Percentiles rank a stretch among this genome's conserved stretches.
Evolutionary conservation across 2,113 vertebrate species (phyloP).

Genomic region (Apteryx owenii): DNA sequence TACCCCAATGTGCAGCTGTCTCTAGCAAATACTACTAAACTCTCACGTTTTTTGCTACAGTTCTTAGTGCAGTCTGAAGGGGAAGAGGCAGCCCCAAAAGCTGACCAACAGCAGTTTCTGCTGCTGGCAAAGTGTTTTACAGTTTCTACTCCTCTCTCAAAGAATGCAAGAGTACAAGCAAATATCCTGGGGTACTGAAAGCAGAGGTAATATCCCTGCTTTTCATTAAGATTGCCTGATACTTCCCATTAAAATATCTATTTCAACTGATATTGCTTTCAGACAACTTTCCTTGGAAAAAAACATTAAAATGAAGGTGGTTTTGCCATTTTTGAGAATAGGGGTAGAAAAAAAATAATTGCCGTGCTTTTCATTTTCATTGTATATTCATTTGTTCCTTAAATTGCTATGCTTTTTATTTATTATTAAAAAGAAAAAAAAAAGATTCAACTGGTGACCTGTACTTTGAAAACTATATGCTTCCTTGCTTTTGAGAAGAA

Average conservation of each 20-base stretch:
- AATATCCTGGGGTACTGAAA: conserved; percentile 29
- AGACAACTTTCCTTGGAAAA: conserved; percentile 22
- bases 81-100: background rate
- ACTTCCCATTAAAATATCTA: conserved; percentile 56
- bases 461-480: background rate
- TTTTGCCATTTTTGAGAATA: background rate
- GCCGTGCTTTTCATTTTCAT: background rate
- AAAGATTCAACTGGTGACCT: background rate
- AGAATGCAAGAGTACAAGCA: background rate
- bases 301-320: conserved; percentile 18
- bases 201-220: conserved; percentile 35
- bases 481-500: background rate
- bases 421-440: background rate
- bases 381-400: background rate
- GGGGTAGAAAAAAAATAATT: background rate
- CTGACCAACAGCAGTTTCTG: background rate
- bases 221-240: conserved; percentile 48
- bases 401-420: background rate
- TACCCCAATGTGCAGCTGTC: background rate
- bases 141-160: background rate
- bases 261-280: conserved; percentile 43
- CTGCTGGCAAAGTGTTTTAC: background rate
- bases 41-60: background rate
- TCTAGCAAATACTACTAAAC: background rate
- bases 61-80: background rate